A percentile compares a stretch with the other conserved stretches of the same genome.
Conservation (phyloP, 2,888 invertebrate genomes). For the Zygaena filipendulae region DNA sequence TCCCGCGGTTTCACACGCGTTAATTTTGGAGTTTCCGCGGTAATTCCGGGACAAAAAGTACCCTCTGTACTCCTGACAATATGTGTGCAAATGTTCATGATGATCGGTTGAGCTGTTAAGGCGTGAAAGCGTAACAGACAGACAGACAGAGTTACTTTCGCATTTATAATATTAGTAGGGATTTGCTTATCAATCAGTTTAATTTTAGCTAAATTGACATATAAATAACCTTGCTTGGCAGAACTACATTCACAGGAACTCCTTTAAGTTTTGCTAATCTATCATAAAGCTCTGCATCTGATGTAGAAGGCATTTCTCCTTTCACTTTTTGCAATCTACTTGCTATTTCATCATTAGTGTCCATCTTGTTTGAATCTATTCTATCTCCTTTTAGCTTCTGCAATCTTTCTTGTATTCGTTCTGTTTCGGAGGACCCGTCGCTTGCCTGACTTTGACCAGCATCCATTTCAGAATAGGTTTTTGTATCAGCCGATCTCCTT, state of each 20-base stretch:
- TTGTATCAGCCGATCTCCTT: not conserved
- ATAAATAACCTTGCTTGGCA: slow-evolving; percentile 31
- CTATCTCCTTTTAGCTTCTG: slow-evolving; percentile 73
- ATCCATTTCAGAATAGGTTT: slow-evolving; percentile 5
- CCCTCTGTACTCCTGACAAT: no score
- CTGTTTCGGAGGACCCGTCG: slow-evolving; percentile 64
- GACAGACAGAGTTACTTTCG: no score
- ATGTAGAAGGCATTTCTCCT: slow-evolving; percentile 46
- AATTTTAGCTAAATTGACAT: slow-evolving; percentile 17
- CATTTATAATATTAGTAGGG: no score
- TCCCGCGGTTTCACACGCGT: no score
- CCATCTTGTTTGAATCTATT: slow-evolving; percentile 18
- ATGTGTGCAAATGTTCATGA: no score
- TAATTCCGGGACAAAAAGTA: no score
- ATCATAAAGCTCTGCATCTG: slow-evolving; percentile 72
- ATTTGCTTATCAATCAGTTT: no score
- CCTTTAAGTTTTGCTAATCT: slow-evolving; percentile 77
- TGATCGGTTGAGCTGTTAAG: no score
- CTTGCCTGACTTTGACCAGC: slow-evolving; percentile 19
- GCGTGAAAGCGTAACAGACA: no score
- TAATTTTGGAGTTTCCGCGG: no score
- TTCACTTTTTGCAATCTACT: slow-evolving; percentile 40
- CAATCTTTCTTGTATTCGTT: slow-evolving; percentile 73
- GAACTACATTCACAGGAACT: slow-evolving; percentile 34
- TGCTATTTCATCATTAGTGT: slow-evolving; percentile 32